phyloP scores from a whole-genome alignment of 2,113 vertebrate species.

The Nycticebus coucang region DNA sequence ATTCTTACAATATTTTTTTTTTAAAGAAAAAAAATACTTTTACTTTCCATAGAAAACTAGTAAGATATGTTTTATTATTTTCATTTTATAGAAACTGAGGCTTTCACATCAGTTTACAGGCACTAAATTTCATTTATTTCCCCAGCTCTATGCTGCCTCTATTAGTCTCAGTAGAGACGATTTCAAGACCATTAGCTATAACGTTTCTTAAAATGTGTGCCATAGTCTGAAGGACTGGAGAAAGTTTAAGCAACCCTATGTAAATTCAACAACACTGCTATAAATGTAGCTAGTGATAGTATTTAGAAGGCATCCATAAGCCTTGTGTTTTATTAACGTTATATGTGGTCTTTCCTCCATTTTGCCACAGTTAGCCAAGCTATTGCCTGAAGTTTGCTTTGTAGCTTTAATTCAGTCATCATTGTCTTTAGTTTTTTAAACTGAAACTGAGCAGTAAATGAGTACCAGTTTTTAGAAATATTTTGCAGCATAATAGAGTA shows the following conservation, averaged over 20 bases:
- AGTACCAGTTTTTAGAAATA: background rate
- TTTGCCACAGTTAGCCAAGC: background rate
- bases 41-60: background rate
- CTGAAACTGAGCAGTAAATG: constrained; percentile 1
- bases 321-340: background rate
- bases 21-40: background rate
- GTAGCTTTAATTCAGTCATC: background rate
- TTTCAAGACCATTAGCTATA: background rate
- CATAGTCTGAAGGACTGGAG: background rate
- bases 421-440: background rate
- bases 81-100: background rate
- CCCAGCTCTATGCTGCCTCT: background rate
- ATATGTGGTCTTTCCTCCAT: background rate
- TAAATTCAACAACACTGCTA: background rate
- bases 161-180: background rate
- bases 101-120: background rate
- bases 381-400: background rate
- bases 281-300: background rate
- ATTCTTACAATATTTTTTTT: background rate
- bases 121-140: background rate
- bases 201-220: background rate
- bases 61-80: constrained; percentile 3
- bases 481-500: background rate
- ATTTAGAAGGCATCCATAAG: background rate
- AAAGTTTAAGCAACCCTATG: background rate